Evolutionary conservation across 2,797 vertebrate species (phyloP).

Genomic region (Anabacerthia variegaticeps): DNA sequence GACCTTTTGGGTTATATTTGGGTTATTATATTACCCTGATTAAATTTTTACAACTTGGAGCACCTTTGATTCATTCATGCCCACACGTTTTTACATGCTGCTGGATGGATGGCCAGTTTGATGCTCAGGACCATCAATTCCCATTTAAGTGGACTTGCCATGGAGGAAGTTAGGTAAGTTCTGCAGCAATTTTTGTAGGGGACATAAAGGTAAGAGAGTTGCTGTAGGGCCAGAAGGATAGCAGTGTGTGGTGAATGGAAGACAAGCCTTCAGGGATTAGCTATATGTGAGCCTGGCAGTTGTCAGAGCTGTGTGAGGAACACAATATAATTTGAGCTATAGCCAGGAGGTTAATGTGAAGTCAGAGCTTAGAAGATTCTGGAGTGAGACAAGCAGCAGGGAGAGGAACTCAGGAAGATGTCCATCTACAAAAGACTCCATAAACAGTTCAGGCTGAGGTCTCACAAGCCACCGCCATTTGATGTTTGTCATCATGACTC

Average conservation of each 20-base stretch:
- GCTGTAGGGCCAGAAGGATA: neutral
- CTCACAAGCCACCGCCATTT: neutral
- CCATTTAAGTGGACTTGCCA: neutral
- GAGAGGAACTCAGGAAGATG: neutral
- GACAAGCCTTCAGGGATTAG: neutral
- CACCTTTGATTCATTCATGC: neutral
- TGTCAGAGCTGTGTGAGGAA: neutral
- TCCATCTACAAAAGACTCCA: neutral
- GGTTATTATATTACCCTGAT: neutral
- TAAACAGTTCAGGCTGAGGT: neutral
- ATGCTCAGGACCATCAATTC: neutral
- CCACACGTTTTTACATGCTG: neutral
- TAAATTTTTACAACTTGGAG: neutral
- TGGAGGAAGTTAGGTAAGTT: neutral
- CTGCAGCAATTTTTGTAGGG: neutral
- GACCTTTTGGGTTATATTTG: neutral
- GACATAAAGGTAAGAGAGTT: neutral
- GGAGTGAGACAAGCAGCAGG: neutral
- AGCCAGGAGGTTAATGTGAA: neutral
- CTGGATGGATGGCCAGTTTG: neutral
- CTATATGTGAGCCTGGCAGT: neutral
- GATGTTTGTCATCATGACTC: neutral
- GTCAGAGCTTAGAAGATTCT: neutral
- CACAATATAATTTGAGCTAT: neutral
- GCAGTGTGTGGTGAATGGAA: neutral